Base-by-base conservation (phyloP, 1,140 invertebrate genomes). In the Aporrectodea caliginosa region DNA sequence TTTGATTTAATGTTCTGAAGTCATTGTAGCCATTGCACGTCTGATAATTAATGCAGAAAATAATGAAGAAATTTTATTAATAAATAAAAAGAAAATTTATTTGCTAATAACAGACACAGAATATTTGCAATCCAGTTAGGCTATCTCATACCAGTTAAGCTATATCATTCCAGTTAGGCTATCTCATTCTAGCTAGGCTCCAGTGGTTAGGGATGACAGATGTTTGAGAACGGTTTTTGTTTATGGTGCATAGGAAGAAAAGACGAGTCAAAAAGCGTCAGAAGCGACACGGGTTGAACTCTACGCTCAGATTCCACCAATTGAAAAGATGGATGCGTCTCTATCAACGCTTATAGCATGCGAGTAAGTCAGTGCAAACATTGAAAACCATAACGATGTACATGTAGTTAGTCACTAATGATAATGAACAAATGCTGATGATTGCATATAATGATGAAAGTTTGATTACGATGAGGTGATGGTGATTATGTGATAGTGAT, bases 241-340 rank as follows among this genome's bases (percentile, higher is more conserved):
- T 58, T 58, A n/a, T 58, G 43, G 6, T 58, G 6, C 6, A 58
- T 69, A 84, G 84, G 95, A 97, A 87, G 94, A 96, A 72, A 93
- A 93, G 84, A 91, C 91, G 79, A 91, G 92, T 27, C 90, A 91
- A 2, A 90, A 91, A 83, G 85, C 88, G 12, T 87, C 90, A 0
- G 91, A 93, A 80, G 92, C 93, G 0, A 91, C 87, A 16, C 93
- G 96, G 83, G 84, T 98, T 1, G 92, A 91, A 73, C 89, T 91
- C 2, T 88, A 87, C 81, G 90, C 89, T 16, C 87, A 89, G 78
- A 86, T 87, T 70, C 91, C 91, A 16, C 88, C 90, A 0, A 89
- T 91, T 79, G 91, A 91, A 80, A 91, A 91, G 82, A 89, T 91
- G 87, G 91, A 91, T 84, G 87, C 88, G 1, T 88, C 90, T 1